Evolutionary conservation across 2,113 vertebrate genomes (phyloP).

Genomic region (Ptyas mucosa): DNA sequence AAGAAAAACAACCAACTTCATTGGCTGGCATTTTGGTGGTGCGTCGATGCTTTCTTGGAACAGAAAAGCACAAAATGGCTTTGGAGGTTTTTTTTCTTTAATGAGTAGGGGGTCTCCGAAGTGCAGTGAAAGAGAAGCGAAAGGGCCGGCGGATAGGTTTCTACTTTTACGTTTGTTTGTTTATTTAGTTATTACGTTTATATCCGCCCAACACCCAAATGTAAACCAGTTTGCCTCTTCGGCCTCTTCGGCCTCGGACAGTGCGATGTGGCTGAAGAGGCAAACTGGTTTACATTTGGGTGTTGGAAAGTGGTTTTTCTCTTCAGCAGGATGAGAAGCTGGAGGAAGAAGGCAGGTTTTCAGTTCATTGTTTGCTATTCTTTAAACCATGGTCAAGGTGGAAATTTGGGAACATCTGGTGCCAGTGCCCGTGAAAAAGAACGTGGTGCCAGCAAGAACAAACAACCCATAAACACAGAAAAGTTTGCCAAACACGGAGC

Average conservation of each 20-base stretch:
- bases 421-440: neutral
- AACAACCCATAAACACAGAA: neutral
- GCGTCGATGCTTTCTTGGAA: neutral
- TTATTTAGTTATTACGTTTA: too few relatives aligned
- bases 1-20: fast-evolving
- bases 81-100: too few relatives aligned
- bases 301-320: neutral
- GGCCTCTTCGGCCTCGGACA: neutral
- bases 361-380: neutral
- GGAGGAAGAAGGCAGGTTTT: neutral
- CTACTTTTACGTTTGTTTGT: neutral
- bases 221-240: neutral
- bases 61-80: neutral
- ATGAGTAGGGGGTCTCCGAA: neutral
- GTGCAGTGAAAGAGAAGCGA: too few relatives aligned
- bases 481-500: neutral
- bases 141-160: neutral
- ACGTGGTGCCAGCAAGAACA: neutral
- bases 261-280: too few relatives aligned
- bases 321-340: too few relatives aligned
- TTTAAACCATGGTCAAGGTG: neutral
- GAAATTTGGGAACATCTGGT: neutral
- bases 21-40: neutral
- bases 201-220: too few relatives aligned
- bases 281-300: neutral